Evolutionary conservation across 2,113 vertebrate species (phyloP), one percentile per base, ranked within the genome.

Genomic region (Symphodus melops): DNA sequence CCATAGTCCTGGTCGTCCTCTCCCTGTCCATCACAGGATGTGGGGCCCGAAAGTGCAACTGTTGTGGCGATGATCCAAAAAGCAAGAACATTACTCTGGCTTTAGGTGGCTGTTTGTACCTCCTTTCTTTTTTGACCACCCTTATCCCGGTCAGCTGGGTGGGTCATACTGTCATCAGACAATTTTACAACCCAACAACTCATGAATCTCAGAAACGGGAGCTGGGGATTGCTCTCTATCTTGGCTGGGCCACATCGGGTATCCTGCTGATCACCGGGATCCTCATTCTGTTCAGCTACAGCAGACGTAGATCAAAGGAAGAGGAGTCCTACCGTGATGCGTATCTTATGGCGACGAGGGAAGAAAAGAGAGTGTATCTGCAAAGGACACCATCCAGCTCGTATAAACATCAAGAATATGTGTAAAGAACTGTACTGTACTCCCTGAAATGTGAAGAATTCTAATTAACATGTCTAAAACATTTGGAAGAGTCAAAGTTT

Each of bases 91-190:
- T 90, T 16, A 75, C 88, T 10, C 53, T 93, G 48, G 86, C 91
- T 1, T n/a, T 81, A 0, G 92, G 88, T 1, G 94, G 93, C 1
- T 54, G 79, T 59, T 76, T 95, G 39, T 94, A 81, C 66, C 69
- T 95, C 41, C 44, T 90, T 2, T 90, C 89, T 7, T 94, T 63
- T 78, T 4, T 94, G 56, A 85, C 89, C 46, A 91, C 91, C 16
- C 55, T 94, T 48, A 91, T 94, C 62, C 94, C 95, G 0, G 86
- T 94, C 6, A 90, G 90, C 68, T 95, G 93, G 94, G 92, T 93
- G 7, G 92, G 58, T 8, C 58, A 91, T 13, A 86, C 84, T 1
- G 84, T 95, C 80, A 93, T 95, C 67, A 79, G 9, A 2, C 83
- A 92, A 28, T 94, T 94, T 68, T 92, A 95, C 65, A 89, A 92